A percentile compares a stretch with the other conserved stretches of the same genome.
phyloP scores from a whole-genome alignment of 2,797 vertebrate genomes.

The Enteromius argenteus region DNA sequence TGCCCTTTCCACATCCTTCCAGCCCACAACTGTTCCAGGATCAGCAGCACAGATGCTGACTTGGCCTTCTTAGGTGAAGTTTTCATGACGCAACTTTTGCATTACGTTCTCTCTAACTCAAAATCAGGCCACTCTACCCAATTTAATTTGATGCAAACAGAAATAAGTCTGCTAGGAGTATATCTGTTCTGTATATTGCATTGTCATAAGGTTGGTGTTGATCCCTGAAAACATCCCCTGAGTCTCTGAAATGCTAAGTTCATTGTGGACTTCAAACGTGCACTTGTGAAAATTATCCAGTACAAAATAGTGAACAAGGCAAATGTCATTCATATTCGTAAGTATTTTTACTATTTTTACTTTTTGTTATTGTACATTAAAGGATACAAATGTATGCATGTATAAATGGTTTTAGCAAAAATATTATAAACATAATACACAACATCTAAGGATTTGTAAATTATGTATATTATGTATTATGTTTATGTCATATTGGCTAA shows the following conservation, averaged over 20 bases:
- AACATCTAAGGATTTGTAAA: too few relatives aligned
- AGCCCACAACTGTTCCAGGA: conserved; percentile 62
- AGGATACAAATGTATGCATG: too few relatives aligned
- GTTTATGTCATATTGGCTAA: not conserved
- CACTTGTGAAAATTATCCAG: not conserved
- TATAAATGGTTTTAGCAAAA: too few relatives aligned
- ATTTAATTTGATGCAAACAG: not conserved
- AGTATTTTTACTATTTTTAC: not conserved
- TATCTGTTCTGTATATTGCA: not conserved
- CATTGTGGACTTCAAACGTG: not conserved
- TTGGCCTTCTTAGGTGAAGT: conserved; percentile 45
- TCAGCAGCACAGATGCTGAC: conserved; percentile 58
- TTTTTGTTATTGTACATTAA: too few relatives aligned
- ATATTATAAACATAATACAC: too few relatives aligned
- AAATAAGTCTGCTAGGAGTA: not conserved
- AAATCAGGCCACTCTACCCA: not conserved
- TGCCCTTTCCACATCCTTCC: conserved; percentile 60
- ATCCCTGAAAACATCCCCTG: too few relatives aligned
- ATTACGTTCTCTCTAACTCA: not conserved
- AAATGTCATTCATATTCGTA: not conserved
- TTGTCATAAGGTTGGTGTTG: not conserved
- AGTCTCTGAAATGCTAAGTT: not conserved
- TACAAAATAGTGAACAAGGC: not conserved
- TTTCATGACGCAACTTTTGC: conserved; percentile 50
- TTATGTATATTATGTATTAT: not conserved